Evolutionary conservation across 1,140 invertebrate species (phyloP).

Genomic region (Panagrolaimus sp.): DNA sequence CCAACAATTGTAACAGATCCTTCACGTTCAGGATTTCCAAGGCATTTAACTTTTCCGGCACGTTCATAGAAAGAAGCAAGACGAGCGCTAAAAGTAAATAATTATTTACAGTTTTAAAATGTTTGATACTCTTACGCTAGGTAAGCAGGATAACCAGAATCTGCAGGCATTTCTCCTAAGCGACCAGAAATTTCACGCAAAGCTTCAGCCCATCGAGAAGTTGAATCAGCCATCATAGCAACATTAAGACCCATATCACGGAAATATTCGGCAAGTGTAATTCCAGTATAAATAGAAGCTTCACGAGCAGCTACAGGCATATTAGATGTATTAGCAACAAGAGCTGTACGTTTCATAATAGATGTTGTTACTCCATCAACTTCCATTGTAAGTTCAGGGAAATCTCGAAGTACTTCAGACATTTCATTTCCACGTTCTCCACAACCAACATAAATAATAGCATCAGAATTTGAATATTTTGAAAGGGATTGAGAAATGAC

Average conservation of each 20-base stretch:
- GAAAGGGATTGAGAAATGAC: conserved; percentile 97
- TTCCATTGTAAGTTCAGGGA: conserved; percentile 93
- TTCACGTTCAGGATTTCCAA: conserved; percentile 95
- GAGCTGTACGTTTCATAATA: conserved; percentile 98
- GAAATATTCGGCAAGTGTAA: conserved; percentile 56
- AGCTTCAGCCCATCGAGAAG: conserved; percentile 99
- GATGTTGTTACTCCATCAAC: conserved; percentile 91
- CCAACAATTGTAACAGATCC: conserved; percentile 98
- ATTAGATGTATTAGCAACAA: conserved; percentile 99
- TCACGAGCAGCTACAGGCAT: conserved; percentile 99
- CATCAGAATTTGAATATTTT: conserved; percentile 98
- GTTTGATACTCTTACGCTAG: conserved; percentile 30
- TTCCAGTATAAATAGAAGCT: conserved; percentile 96
- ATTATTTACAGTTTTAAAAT: background rate
- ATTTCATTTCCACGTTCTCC: conserved; percentile 81
- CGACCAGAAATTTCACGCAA: conserved; percentile 99
- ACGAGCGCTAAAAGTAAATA: conserved; percentile 65
- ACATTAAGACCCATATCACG: conserved; percentile 99
- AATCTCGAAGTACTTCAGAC: conserved; percentile 91
- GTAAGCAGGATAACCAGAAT: conserved; percentile 94
- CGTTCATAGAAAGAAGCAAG: conserved; percentile 98
- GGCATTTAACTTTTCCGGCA: conserved; percentile 88
- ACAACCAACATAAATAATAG: conserved; percentile 98
- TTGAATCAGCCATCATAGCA: conserved; percentile 99
- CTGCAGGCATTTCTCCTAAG: conserved; percentile 98